Percentiles rank a stretch among this genome's conserved stretches.
Evolutionary conservation across 2,797 vertebrate species (phyloP).

Genomic region (Corythornis leucogaster): DNA sequence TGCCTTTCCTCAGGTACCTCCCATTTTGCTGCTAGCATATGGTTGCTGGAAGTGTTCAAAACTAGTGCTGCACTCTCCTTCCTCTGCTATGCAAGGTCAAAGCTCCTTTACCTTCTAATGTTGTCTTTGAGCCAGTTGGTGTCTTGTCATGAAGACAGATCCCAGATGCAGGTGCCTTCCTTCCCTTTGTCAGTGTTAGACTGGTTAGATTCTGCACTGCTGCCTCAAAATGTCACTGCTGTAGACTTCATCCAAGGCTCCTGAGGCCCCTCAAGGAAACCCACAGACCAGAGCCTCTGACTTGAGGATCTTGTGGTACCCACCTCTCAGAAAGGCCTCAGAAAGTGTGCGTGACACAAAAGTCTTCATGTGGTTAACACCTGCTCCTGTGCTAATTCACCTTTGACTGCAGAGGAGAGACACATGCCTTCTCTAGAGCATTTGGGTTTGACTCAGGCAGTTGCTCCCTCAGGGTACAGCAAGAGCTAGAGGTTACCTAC

Average conservation of each 20-base stretch:
- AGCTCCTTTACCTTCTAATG: constrained; percentile 3
- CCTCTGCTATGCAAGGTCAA: constrained; percentile 31
- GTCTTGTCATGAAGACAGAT: background rate
- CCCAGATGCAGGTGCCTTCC: constrained; percentile 50
- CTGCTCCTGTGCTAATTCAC: background rate
- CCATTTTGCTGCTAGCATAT: constrained; percentile 29
- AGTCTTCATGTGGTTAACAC: background rate
- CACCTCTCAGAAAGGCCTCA: background rate
- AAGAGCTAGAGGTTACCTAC: constrained; percentile 34
- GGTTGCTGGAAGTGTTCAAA: constrained; percentile 19
- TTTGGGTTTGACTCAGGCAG: constrained; percentile 4
- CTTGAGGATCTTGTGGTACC: background rate
- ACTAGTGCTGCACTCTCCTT: background rate
- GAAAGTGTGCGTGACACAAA: background rate
- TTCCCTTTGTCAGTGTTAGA: constrained; percentile 28
- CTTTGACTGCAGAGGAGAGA: background rate
- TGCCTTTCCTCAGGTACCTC: constrained; percentile 43
- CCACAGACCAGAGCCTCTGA: background rate
- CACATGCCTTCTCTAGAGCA: background rate
- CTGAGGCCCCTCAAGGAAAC: background rate
- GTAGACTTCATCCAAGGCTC: background rate
- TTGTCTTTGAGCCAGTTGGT: background rate
- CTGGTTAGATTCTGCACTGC: constrained; percentile 45
- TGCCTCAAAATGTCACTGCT: constrained; percentile 31
- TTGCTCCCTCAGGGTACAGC: constrained; percentile 35